Evolutionary conservation across 2,888 invertebrate species (phyloP), one percentile per base, ranked within the genome.

Genomic region (Dasysyrphus albostriatus): DNA sequence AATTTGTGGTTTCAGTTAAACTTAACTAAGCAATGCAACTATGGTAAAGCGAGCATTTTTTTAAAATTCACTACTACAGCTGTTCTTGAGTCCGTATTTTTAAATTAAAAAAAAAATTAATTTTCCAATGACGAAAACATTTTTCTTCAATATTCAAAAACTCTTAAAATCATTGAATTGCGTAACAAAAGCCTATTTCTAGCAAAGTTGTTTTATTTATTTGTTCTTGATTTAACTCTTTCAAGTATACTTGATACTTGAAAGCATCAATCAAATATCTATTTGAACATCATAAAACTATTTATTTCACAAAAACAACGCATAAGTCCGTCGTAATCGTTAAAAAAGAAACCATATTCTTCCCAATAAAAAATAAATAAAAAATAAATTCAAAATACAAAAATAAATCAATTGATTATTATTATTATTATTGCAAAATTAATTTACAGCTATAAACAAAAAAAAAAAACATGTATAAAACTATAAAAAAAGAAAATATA

Each of bases 341-440:
- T 37, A 37, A 29, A 29, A 12, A n/a, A n/a, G n/a, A 65, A 34
- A 32, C 32, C 32, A 24, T 49, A 19, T 65, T 19, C 34, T 69
- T 16, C 5, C 10, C 24, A 37, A 14, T 24, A 39, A 24, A 69
- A 54, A 29, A 51, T 19, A 34, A 69, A 54, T 14, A 51, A 37
- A 47, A 24, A 32, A 44, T 32, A 24, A 32, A 63, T 10, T 37
- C 5, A 24, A 69, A 69, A 54, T 3, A 69, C n/a, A 69, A 39
- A 69, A 69, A 69, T 39, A 69, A 51, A 69, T 69, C 69, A 69
- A 69, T 69, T 69, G 69, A 69, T 56, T 63, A 78, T 63, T 74
- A 39, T 73, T 74, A 39, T 73, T 73, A 24, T 69, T 51, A 69
- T 56, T 74, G 44, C 49, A 70, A 56, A 63, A 70, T 56, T 47